Evolutionary conservation across 2,888 invertebrate genomes (phyloP).

Genomic region (Brachypterus glaber): DNA sequence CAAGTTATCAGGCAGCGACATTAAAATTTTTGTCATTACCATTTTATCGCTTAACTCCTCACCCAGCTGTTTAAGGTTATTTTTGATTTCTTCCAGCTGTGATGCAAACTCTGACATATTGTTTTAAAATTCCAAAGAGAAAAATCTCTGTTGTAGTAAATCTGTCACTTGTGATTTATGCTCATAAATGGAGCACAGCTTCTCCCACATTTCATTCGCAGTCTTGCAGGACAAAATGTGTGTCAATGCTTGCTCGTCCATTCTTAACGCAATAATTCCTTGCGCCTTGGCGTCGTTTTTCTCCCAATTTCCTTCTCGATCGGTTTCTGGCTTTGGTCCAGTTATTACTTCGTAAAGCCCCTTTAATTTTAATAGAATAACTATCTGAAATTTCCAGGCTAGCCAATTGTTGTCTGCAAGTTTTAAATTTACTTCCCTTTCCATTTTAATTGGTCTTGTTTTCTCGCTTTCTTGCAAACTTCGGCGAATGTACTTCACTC

Average conservation of each 20-base stretch:
- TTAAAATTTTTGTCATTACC: conserved; percentile 20
- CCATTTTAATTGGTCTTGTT: background rate
- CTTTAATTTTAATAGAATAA: conserved; percentile 16
- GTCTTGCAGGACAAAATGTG: conserved; percentile 21
- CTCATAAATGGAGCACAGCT: conserved; percentile 19
- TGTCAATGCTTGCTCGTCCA: conserved; percentile 21
- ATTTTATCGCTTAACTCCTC: conserved; percentile 21
- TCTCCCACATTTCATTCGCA: conserved; percentile 24
- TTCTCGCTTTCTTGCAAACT: background rate
- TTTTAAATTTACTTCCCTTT: background rate
- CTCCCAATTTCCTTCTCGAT: conserved; percentile 14
- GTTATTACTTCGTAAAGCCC: conserved; percentile 14
- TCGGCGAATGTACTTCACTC: background rate
- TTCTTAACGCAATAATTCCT: conserved; percentile 20
- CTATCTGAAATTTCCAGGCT: conserved; percentile 13
- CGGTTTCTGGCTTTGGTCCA: conserved; percentile 7
- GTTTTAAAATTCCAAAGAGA: conserved; percentile 16
- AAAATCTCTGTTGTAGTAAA: conserved; percentile 20
- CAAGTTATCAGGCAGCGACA: conserved; percentile 16
- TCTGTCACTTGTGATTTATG: conserved; percentile 15
- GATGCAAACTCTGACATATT: conserved; percentile 16
- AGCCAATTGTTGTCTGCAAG: conserved; percentile 12
- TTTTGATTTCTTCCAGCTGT: conserved; percentile 17
- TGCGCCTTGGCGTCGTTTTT: conserved; percentile 21
- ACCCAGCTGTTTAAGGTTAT: conserved; percentile 18